phyloP scores from a whole-genome alignment of 2,113 vertebrate genomes.

The Melanotaenia duboulayi region DNA sequence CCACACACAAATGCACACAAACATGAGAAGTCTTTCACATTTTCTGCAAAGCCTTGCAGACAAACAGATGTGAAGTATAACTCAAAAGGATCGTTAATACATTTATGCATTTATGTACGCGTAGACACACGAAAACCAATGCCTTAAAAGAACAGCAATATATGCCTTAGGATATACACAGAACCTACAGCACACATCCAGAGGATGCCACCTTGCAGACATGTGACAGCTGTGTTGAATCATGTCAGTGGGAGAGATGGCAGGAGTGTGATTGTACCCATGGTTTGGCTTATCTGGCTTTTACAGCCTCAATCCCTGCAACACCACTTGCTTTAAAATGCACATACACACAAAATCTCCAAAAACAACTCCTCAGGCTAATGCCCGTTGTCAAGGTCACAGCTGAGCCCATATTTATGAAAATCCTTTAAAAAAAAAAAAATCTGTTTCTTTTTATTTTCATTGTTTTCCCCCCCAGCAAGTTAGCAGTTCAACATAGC shows the following conservation, averaged over 20 bases:
- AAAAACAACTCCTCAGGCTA: slow-evolving; percentile 11
- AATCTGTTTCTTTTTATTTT: too few species aligned
- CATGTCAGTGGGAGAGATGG: slow-evolving; percentile 63
- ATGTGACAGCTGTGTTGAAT: slow-evolving; percentile 55
- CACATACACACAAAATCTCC: background rate
- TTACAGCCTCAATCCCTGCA: slow-evolving; percentile 44
- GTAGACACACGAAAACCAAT: background rate
- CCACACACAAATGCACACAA: slow-evolving; percentile 26
- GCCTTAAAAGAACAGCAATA: background rate
- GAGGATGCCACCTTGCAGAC: slow-evolving; percentile 17
- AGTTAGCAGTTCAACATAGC: background rate
- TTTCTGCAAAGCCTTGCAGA: slow-evolving; percentile 19
- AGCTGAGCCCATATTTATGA: slow-evolving; percentile 37
- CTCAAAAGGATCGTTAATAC: background rate
- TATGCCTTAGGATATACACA: slow-evolving; percentile 1
- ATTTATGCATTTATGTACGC: background rate
- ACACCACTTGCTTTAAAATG: slow-evolving; percentile 10
- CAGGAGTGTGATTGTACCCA: slow-evolving; percentile 45
- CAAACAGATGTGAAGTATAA: background rate
- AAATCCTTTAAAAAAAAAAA: slow-evolving; percentile 30
- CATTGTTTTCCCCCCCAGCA: background rate
- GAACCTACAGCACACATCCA: slow-evolving; percentile 10
- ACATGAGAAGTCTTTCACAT: background rate
- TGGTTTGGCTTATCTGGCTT: slow-evolving; percentile 64
- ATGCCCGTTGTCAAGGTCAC: slow-evolving; percentile 45